phyloP scores from a whole-genome alignment of 2,797 vertebrate genomes.

The Phyllotis vaccarum region DNA sequence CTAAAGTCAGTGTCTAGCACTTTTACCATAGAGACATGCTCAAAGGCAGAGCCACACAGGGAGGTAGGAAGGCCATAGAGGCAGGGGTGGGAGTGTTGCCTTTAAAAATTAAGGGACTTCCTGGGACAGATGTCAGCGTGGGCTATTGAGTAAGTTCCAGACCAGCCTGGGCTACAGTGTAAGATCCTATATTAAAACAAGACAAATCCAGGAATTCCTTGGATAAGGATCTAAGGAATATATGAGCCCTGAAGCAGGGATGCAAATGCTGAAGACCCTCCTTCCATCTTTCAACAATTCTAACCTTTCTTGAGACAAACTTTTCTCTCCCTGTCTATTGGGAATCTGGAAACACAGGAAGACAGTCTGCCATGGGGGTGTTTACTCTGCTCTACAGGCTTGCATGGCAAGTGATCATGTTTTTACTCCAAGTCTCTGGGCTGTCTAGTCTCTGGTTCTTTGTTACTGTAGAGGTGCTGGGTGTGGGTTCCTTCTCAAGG shows the following conservation, averaged over 20 bases:
- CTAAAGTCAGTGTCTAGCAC: neutral
- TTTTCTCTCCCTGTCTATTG: neutral
- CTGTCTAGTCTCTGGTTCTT: neutral
- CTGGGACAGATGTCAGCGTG: neutral
- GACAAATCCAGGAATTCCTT: neutral
- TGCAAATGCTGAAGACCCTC: too few relatives aligned
- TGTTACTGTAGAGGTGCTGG: neutral
- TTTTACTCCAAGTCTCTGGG: neutral
- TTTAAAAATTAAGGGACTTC: neutral
- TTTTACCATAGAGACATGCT: neutral
- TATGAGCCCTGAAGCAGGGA: too few relatives aligned
- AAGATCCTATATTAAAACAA: neutral
- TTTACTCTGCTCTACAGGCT: neutral
- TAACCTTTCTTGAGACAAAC: neutral
- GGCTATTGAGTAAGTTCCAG: neutral
- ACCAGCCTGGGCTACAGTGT: neutral
- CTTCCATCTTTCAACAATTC: neutral
- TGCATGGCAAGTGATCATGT: neutral
- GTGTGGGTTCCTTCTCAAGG: neutral
- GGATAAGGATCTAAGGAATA: neutral
- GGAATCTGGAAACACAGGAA: neutral
- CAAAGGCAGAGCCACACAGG: neutral
- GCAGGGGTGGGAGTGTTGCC: neutral
- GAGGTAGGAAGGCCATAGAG: neutral
- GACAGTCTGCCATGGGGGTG: neutral